Evolutionary conservation across 2,888 invertebrate species (phyloP).

Genomic region (Calameuta pallipes): DNA sequence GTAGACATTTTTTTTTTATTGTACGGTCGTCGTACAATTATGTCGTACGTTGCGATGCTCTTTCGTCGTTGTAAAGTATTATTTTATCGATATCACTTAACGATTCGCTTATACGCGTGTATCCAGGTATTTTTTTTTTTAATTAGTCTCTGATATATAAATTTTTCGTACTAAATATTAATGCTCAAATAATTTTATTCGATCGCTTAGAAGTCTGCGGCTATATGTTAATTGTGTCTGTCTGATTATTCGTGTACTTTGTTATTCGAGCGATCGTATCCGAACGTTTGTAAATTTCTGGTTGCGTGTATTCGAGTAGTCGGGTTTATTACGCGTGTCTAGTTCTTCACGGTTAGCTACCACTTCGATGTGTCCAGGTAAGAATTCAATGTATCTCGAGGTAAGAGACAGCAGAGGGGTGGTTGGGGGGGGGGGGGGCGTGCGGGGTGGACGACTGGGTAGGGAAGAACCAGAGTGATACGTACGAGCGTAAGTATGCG

Average conservation of each 20-base stretch:
- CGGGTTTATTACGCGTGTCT: neutral
- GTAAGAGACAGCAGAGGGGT: conserved; percentile 7
- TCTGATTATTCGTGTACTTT: neutral
- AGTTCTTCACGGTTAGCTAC: neutral
- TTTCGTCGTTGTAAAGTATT: neutral
- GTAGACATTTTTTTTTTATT: neutral
- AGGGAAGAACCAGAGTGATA: conserved; percentile 50
- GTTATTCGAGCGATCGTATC: neutral
- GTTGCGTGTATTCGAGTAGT: neutral
- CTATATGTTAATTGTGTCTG: neutral
- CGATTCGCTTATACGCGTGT: neutral
- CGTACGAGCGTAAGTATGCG: conserved; percentile 57
- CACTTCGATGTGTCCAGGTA: neutral
- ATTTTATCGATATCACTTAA: neutral
- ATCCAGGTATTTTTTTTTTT: neutral
- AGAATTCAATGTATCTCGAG: neutral
- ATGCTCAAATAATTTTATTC: neutral
- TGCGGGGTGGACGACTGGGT: neutral
- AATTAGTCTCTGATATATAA: neutral
- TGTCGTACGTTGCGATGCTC: neutral
- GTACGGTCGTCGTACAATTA: neutral
- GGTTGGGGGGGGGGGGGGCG: conserved; percentile 16
- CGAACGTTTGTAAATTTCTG: neutral
- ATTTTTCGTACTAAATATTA: neutral
- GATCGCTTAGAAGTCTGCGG: neutral